A percentile compares a stretch with the other conserved stretches of the same genome.
Conservation (phyloP, 2,888 invertebrate species). For the Drosophila neotestacea region DNA sequence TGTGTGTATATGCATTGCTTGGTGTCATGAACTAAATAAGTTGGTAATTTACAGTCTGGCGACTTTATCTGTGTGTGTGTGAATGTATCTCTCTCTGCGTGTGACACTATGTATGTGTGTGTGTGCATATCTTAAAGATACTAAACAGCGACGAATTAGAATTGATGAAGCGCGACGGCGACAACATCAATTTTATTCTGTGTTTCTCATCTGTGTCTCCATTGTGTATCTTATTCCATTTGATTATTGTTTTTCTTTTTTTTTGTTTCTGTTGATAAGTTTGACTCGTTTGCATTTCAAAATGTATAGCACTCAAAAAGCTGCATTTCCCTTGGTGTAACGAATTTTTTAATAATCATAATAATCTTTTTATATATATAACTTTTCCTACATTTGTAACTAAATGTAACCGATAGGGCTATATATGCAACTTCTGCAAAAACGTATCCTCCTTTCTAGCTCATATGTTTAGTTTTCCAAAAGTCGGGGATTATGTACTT, state of each 20-base stretch:
- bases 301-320: constrained; percentile 1
- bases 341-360: neutral
- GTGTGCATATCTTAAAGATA: constrained; percentile 13
- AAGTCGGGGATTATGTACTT: too few relatives aligned
- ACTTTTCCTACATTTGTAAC: too few relatives aligned
- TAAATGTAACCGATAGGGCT: too few relatives aligned
- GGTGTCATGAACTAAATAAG: constrained; percentile 21
- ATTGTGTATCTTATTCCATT: constrained; percentile 12
- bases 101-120: neutral
- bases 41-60: constrained; percentile 14
- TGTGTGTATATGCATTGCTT: constrained; percentile 9
- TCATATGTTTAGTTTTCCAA: too few relatives aligned
- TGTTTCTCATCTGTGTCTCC: constrained; percentile 7
- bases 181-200: constrained; percentile 16
- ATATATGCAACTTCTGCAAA: too few relatives aligned
- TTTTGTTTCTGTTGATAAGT: neutral
- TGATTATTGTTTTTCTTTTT: constrained; percentile 7
- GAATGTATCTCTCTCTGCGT: neutral
- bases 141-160: constrained; percentile 8
- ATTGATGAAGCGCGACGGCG: constrained; percentile 18
- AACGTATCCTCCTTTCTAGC: too few relatives aligned
- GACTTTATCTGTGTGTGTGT: neutral
- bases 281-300: neutral
- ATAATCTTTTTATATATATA: too few relatives aligned
- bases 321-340: neutral